Evolutionary conservation across 1,140 invertebrate species (phyloP).

Genomic region (Latrodectus geometricus): DNA sequence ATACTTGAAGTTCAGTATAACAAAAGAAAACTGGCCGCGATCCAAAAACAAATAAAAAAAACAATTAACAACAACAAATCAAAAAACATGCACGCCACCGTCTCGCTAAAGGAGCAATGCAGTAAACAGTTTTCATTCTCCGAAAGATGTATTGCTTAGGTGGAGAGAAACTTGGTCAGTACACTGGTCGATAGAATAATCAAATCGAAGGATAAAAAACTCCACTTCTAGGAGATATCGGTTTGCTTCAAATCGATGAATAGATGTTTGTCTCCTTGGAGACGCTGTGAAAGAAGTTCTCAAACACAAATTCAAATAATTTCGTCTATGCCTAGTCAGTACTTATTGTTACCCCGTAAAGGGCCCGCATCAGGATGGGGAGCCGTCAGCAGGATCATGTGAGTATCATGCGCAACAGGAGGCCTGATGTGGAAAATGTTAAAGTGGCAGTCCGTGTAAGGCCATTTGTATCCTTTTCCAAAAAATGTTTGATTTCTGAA

Average conservation of each 20-base stretch:
- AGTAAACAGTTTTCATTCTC: background rate
- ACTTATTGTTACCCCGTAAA: background rate
- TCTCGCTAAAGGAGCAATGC: background rate
- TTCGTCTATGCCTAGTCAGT: constrained; percentile 22
- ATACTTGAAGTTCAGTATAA: too few relatives aligned
- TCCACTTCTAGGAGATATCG: background rate
- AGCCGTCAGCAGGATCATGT: constrained; percentile 3
- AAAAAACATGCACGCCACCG: background rate
- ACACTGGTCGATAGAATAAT: constrained; percentile 5
- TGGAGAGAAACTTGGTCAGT: background rate
- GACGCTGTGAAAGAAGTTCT: constrained; percentile 9
- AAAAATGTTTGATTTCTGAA: too few relatives aligned
- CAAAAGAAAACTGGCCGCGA: too few relatives aligned
- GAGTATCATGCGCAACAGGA: constrained; percentile 39
- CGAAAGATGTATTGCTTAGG: background rate
- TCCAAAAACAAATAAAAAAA: too few relatives aligned
- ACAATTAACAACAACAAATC: background rate
- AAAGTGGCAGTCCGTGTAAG: constrained; percentile 76
- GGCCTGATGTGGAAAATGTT: constrained; percentile 71
- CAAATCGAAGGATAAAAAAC: background rate
- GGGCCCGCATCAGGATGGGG: background rate
- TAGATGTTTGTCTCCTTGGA: constrained; percentile 32
- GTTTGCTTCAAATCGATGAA: background rate
- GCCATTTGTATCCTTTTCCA: constrained; percentile 72
- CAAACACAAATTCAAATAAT: constrained; percentile 31